Percentiles rank a stretch among this genome's conserved stretches.
phyloP scores from a whole-genome alignment of 2,113 vertebrate species.

The Otus sunia region DNA sequence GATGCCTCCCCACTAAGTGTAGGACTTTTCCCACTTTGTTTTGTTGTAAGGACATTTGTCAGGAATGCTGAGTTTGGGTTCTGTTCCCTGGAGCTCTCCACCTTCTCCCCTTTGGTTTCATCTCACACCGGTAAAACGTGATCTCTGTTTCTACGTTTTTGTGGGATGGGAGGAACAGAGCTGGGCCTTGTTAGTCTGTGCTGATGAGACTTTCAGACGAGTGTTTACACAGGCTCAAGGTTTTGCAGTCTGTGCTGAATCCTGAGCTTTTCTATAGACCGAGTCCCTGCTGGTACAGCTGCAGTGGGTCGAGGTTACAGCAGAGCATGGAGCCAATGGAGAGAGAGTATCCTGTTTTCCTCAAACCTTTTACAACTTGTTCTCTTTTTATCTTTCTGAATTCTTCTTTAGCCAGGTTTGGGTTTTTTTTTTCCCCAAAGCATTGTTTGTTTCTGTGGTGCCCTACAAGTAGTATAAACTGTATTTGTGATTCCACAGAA shows the following conservation, averaged over 20 bases:
- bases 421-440: not conserved
- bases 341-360: not conserved
- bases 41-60: not conserved
- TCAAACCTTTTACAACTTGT: not conserved
- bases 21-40: not conserved
- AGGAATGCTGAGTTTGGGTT: not conserved
- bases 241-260: not conserved
- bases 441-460: not conserved
- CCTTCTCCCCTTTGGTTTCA: not conserved
- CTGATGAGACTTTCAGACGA: not conserved
- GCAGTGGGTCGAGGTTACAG: not conserved
- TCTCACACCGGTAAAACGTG: accelerated
- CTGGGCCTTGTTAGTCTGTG: not conserved
- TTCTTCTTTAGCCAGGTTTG: not conserved
- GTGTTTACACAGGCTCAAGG: not conserved
- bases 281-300: not conserved
- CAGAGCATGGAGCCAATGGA: not conserved
- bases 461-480: not conserved
- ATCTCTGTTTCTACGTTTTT: accelerated
- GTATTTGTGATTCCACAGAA: not conserved
- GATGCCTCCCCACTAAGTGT: not conserved
- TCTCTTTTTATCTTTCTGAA: not conserved
- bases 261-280: too few species aligned
- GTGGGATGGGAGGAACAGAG: not conserved
- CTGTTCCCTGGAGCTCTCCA: not conserved